phyloP scores from a whole-genome alignment of 2,888 invertebrate genomes.

The Pyrrhosoma nymphula region DNA sequence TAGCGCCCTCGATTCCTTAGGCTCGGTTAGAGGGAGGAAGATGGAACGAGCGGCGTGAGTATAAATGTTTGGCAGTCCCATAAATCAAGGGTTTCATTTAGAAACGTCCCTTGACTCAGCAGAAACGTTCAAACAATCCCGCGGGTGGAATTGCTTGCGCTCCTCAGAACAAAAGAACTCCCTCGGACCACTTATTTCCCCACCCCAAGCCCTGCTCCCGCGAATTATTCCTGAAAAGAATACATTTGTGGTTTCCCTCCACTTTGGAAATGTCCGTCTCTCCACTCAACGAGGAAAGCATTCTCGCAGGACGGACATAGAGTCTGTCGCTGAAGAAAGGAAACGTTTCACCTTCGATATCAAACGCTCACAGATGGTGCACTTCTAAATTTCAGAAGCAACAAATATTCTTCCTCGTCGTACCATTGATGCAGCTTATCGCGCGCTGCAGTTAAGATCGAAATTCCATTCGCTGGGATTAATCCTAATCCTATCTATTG shows the following conservation, averaged over 20 bases:
- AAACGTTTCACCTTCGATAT: no score
- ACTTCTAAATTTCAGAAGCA: no score
- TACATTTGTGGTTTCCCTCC: neutral
- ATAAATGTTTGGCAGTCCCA: neutral
- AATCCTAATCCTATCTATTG: no score
- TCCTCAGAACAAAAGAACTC: neutral
- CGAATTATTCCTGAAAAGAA: neutral
- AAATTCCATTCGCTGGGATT: no score
- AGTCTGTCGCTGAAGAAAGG: no score
- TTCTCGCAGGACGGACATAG: no score
- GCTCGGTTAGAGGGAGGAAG: neutral
- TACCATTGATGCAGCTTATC: no score
- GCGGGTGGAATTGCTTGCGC: neutral
- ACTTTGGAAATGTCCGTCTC: no score
- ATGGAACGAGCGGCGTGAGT: neutral
- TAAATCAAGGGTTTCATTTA: neutral
- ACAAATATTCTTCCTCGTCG: no score
- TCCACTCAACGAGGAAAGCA: no score
- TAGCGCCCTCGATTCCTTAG: neutral
- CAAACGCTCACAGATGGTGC: no score
- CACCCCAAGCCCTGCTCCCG: neutral
- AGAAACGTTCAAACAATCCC: neutral
- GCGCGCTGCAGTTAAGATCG: no score
- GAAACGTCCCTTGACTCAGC: neutral
- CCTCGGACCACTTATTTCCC: neutral